phyloP scores from a whole-genome alignment of 2,113 vertebrate species.

The Tonatia bakeri region DNA sequence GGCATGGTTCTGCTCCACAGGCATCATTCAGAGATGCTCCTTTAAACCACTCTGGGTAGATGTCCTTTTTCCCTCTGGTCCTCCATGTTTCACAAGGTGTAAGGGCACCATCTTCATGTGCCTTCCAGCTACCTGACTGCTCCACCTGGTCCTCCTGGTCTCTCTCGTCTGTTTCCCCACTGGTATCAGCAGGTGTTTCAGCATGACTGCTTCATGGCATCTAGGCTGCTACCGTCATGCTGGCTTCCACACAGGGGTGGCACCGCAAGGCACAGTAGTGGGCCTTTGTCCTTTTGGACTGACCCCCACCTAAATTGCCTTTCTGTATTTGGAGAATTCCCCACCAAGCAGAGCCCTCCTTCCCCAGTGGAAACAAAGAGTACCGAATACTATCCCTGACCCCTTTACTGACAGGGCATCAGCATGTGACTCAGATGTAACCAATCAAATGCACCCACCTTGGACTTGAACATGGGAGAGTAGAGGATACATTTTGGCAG shows the following conservation, averaged over 20 bases:
- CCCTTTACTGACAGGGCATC: background rate
- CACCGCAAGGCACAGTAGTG: background rate
- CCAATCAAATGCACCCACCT: background rate
- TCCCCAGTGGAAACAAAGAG: background rate
- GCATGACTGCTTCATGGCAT: background rate
- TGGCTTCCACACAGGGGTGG: background rate
- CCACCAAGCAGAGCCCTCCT: background rate
- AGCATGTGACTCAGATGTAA: background rate
- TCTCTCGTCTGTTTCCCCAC: background rate
- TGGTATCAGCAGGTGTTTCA: background rate
- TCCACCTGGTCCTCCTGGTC: background rate
- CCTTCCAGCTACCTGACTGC: background rate
- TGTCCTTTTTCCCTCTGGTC: background rate
- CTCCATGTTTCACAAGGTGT: background rate
- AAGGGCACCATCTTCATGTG: no score
- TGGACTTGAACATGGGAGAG: background rate
- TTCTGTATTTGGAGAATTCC: background rate
- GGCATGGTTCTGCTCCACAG: background rate
- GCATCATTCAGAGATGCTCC: background rate
- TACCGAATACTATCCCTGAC: background rate
- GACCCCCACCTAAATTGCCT: background rate
- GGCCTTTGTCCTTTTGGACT: background rate
- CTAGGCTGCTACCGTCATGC: accelerated
- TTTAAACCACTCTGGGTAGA: background rate
- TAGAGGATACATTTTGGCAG: background rate